Conservation (phyloP, 2,797 vertebrate species). For the Gorsachius magnificus region DNA sequence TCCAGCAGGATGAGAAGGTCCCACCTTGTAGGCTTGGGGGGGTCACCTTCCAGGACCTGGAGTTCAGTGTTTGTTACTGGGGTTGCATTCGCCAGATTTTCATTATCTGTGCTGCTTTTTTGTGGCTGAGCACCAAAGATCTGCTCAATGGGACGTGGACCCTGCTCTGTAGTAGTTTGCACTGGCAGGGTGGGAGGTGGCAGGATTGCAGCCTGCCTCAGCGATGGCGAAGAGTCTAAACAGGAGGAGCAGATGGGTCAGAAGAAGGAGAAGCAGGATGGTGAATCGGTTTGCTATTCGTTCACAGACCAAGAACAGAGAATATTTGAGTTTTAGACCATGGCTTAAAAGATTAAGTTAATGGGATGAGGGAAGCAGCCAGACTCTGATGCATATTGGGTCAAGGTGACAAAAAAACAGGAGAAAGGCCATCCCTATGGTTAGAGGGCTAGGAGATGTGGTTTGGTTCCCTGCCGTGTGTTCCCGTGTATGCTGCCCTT, state of each 20-base stretch:
- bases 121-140: neutral
- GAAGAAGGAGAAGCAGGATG: neutral
- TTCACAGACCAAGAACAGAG: neutral
- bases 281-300: neutral
- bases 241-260: neutral
- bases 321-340: neutral
- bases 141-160: accelerated
- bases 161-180: neutral
- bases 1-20: neutral
- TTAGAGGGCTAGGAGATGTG: accelerated
- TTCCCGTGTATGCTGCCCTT: neutral
- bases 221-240: neutral
- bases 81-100: neutral
- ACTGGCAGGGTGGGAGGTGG: neutral
- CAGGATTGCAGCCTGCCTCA: neutral
- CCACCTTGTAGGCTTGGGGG: too few species aligned
- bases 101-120: neutral
- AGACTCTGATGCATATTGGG: neutral
- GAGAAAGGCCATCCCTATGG: neutral
- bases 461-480: neutral
- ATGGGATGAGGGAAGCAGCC: neutral
- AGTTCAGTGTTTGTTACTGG: accelerated
- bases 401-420: neutral
- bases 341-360: neutral
- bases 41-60: neutral